phyloP scores from a whole-genome alignment of 2,888 invertebrate genomes.

The Diachrysia chrysitis region DNA sequence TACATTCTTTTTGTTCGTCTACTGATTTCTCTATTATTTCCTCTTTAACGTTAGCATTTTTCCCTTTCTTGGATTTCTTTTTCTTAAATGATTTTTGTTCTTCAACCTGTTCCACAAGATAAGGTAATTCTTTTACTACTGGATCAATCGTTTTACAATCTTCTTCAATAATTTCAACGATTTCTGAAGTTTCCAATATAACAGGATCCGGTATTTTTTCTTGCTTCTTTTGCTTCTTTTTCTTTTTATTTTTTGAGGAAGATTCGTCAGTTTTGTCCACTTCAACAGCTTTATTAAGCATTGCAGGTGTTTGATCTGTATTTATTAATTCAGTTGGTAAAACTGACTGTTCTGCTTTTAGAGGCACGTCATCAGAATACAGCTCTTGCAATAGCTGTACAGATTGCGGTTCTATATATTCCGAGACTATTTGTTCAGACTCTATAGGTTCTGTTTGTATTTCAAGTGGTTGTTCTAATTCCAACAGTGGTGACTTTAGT shows the following conservation, averaged over 20 bases:
- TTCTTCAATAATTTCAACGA: constrained; percentile 45
- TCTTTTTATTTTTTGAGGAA: constrained; percentile 66
- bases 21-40: constrained; percentile 10
- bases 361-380: not conserved
- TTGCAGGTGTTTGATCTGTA: not conserved
- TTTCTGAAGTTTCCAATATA: constrained; percentile 56
- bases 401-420: not conserved
- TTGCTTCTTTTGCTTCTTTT: constrained; percentile 71
- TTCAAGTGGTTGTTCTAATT: not conserved
- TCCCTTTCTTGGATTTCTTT: constrained; percentile 54
- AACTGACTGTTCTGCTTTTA: not conserved
- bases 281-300: not conserved
- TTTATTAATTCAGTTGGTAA: not conserved
- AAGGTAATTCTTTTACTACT: constrained; percentile 55
- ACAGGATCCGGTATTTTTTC: constrained; percentile 58
- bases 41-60: constrained; percentile 35
- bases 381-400: constrained; percentile 7
- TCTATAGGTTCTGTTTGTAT: not conserved
- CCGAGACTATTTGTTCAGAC: constrained; percentile 7
- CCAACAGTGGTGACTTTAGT: not conserved
- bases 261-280: constrained; percentile 29
- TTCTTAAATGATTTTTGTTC: constrained; percentile 58
- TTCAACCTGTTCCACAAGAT: constrained; percentile 62
- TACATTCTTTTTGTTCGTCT: constrained; percentile 22
- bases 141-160: constrained; percentile 58